Conservation (phyloP, 2,888 invertebrate genomes). For the Caenorhabditis sp. region DNA sequence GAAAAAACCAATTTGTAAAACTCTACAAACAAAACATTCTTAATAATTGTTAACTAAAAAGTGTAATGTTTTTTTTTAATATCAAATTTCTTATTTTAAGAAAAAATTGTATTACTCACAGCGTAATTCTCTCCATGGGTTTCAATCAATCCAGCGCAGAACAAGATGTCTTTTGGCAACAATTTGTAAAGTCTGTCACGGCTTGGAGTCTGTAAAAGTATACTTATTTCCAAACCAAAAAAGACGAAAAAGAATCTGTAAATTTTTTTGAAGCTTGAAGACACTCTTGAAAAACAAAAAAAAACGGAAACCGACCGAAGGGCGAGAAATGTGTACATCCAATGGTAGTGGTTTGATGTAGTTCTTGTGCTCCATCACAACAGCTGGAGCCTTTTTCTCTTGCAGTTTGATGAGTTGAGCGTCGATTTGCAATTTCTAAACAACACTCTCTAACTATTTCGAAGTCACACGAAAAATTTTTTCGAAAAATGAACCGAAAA, state of each 20-base stretch:
- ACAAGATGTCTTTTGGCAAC: slow-evolving; percentile 65
- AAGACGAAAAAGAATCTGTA: neutral
- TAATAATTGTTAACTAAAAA: no score
- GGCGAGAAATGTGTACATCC: slow-evolving; percentile 48
- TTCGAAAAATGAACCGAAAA: neutral
- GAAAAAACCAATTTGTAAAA: no score
- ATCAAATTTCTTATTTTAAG: no score
- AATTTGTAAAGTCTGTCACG: slow-evolving; percentile 64
- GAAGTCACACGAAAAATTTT: no score
- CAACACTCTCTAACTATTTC: slow-evolving; percentile 17
- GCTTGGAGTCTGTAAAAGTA: slow-evolving; percentile 49
- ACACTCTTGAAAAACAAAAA: no score
- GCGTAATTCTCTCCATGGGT: slow-evolving; percentile 60
- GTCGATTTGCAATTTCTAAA: slow-evolving; percentile 58
- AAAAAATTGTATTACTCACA: slow-evolving; percentile 36
- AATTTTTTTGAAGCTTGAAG: neutral
- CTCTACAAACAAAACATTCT: no score
- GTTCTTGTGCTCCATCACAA: slow-evolving; percentile 45
- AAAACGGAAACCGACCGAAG: slow-evolving; percentile 37
- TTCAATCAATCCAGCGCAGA: slow-evolving; percentile 66
- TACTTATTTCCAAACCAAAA: neutral
- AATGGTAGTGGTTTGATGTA: slow-evolving; percentile 52
- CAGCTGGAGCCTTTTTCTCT: slow-evolving; percentile 42
- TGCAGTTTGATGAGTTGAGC: slow-evolving; percentile 53
- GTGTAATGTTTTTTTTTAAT: no score